These are phyloP conservation scores for Hetaerina americana DNA, from an alignment of 1,140 invertebrate species.

Conservation along the genomic window DNA sequence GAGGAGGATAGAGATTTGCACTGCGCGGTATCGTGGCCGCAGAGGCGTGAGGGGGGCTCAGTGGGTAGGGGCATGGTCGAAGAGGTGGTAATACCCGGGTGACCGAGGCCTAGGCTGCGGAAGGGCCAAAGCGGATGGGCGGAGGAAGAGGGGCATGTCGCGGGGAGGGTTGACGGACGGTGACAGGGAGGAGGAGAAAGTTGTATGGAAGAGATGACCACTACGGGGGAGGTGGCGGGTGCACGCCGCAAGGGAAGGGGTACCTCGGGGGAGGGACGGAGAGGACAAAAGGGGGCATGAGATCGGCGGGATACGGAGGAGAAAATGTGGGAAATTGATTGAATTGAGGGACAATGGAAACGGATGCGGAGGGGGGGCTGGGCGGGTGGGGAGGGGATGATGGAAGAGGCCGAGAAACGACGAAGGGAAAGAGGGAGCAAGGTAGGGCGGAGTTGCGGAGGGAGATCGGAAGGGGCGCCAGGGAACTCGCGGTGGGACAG, in stretches of 20 bases:
- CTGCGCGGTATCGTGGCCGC: too few species aligned
- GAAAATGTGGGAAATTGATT: not conserved
- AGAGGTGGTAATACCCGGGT: not conserved
- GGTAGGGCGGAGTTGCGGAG: too few species aligned
- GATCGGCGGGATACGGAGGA: not conserved
- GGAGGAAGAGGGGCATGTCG: not conserved
- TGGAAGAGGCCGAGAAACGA: not conserved
- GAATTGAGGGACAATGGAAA: not conserved
- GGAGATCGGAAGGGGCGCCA: too few species aligned
- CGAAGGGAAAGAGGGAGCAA: too few species aligned
- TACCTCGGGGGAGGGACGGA: too few species aligned
- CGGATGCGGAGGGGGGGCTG: slow-evolving; percentile 1
- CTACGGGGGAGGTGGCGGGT: slow-evolving; percentile 25
- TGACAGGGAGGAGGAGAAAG: slow-evolving; percentile 11
- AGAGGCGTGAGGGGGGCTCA: too few species aligned
- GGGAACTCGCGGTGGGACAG: too few species aligned
- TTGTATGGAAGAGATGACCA: slow-evolving; percentile 6
- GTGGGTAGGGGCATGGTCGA: too few species aligned
- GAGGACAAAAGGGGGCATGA: too few species aligned
- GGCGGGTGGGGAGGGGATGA: slow-evolving; percentile 12
- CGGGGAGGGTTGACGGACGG: not conserved
- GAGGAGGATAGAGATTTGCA: too few species aligned
- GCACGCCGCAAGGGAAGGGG: slow-evolving; percentile 19
- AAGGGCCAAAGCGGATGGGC: not conserved
- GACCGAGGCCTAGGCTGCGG: not conserved